Conservation (phyloP, 2,797 vertebrate genomes). For the Melanotaenia boesemani region DNA sequence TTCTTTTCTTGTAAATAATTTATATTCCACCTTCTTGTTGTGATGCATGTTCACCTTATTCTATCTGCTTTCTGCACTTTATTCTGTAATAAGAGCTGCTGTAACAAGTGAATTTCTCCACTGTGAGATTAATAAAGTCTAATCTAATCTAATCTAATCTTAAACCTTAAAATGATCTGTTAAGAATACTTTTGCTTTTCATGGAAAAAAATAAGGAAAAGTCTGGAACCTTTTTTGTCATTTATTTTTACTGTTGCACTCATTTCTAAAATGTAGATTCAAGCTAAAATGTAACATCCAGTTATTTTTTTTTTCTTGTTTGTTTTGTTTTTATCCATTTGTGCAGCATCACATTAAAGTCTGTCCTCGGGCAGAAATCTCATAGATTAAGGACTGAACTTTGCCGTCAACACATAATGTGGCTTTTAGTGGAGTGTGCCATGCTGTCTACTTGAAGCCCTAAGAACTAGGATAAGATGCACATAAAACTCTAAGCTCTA, state of each 20-base stretch:
- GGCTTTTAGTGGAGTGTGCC: background rate
- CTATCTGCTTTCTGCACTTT: no score
- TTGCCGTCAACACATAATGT: background rate
- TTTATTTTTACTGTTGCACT: background rate
- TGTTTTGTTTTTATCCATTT: background rate
- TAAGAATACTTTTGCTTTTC: background rate
- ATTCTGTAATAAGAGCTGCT: no score
- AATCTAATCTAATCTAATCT: no score
- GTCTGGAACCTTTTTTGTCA: background rate
- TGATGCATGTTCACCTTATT: no score
- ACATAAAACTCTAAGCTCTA: background rate
- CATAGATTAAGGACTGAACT: background rate
- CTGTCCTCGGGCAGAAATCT: no score
- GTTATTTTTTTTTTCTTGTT: background rate
- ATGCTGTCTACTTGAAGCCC: background rate
- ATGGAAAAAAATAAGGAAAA: background rate
- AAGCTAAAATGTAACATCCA: background rate
- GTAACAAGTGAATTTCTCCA: no score
- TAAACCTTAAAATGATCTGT: background rate
- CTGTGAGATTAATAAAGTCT: no score
- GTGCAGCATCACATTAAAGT: background rate
- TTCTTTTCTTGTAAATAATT: no score
- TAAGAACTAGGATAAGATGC: background rate
- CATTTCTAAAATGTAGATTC: background rate
- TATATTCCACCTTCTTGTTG: no score